Evolutionary conservation across 2,888 invertebrate genomes (phyloP).

Genomic region (Dolomedes plantarius): DNA sequence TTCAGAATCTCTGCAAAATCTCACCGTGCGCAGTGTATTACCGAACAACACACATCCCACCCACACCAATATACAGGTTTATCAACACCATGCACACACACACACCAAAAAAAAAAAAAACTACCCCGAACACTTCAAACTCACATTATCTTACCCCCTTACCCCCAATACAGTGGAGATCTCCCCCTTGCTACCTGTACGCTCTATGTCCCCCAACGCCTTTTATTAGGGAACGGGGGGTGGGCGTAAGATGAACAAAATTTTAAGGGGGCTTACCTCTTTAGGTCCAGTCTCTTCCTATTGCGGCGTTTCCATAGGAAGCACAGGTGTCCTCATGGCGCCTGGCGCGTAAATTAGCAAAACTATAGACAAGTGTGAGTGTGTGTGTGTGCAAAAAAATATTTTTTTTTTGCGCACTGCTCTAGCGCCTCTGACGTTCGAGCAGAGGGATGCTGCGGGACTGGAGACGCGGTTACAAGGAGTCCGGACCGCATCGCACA

Average conservation of each 20-base stretch:
- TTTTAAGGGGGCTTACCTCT: slow-evolving; percentile 38
- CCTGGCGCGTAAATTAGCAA: not conserved
- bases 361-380: slow-evolving; percentile 8
- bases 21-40: not conserved
- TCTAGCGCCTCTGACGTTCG: slow-evolving; percentile 25
- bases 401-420: slow-evolving; percentile 24
- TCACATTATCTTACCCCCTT: not conserved
- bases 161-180: slow-evolving; percentile 11
- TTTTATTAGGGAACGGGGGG: not conserved
- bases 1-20: not conserved
- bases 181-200: slow-evolving; percentile 5
- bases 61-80: not conserved
- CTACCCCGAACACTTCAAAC: not conserved
- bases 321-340: slow-evolving; percentile 24
- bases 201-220: not conserved
- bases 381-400: slow-evolving; percentile 26
- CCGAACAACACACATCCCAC: not conserved
- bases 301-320: not conserved
- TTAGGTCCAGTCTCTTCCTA: not conserved
- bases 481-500: slow-evolving; percentile 35
- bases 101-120: not conserved
- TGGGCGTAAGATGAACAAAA: not conserved
- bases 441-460: slow-evolving; percentile 60
- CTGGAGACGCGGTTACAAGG: slow-evolving; percentile 34
- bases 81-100: too few relatives aligned